These are phyloP conservation scores for Alloscopus bannaensis DNA, from an alignment of 2,888 invertebrate genomes.

Conservation along the genomic window DNA sequence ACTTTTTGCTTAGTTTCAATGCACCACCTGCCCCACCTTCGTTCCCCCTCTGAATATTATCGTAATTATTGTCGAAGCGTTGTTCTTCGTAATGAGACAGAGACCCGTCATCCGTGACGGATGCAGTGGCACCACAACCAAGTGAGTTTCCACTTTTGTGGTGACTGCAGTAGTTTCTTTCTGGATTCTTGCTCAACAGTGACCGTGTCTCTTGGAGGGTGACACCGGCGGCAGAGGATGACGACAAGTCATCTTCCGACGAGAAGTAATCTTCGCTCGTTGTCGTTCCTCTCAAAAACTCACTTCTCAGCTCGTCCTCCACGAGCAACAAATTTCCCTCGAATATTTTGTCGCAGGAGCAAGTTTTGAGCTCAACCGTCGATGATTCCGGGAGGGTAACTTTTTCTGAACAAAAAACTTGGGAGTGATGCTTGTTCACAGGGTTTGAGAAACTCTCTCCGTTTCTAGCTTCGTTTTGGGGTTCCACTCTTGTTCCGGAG, in stretches of 20 bases:
- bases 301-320: neutral
- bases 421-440: too few species aligned
- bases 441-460: too few species aligned
- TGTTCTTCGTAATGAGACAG: conserved; percentile 32
- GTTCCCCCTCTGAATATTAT: conserved; percentile 4
- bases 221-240: conserved; percentile 43
- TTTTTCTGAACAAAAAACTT: too few species aligned
- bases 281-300: neutral
- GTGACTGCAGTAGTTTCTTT: conserved; percentile 38
- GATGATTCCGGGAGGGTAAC: too few species aligned
- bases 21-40: conserved; percentile 9
- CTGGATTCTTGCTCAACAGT: conserved; percentile 63
- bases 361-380: too few species aligned
- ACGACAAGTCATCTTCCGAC: conserved; percentile 44
- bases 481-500: too few species aligned
- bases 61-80: conserved; percentile 49
- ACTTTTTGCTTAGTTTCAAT: conserved; percentile 25
- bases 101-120: conserved; percentile 48
- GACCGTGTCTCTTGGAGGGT: conserved; percentile 57
- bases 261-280: conserved; percentile 44
- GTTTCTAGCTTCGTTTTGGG: too few species aligned
- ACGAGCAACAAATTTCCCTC: conserved; percentile 3
- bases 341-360: conserved; percentile 10
- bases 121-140: conserved; percentile 14
- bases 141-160: conserved; percentile 4